Evolutionary conservation across 2,113 vertebrate species (phyloP), one percentile per base, ranked within the genome.

Genomic region (Pedionomus torquatus): DNA sequence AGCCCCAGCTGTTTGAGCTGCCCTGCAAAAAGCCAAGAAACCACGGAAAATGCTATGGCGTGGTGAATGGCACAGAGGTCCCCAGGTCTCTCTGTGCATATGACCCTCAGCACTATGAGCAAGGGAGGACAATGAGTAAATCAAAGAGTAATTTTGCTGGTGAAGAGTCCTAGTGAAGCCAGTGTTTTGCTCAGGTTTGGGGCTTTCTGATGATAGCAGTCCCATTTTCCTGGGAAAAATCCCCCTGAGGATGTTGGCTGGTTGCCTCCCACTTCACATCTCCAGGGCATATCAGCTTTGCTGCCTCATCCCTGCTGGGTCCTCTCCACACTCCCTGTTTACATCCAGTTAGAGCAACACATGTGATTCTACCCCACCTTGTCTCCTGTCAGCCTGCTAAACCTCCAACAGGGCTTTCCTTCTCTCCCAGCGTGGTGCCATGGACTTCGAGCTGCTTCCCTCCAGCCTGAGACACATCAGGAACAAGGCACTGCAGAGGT

Each of bases 241-340:
- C 11, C 1, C 17, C 3, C 9, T 25, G 44, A 79, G 92, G 19
- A 14, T 0, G 0, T 10, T 58, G 39, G 26, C 23, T 60, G 9
- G 21, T 60, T 13, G 15, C 31, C 2, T 63, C 24, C 17, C 7
- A 30, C 24, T 66, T 81, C 41, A 35, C 9, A 46, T 44, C 16
- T 39, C 18, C 31, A 35, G 64, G 7, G 13, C 21, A 54, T 9
- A 10, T 63, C 0, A 0, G 19, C 17, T 83, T 24, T 90, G n/a
- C 71, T 86, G 28, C 44, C 19, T 11, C 51, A 77, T 19, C 35
- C 33, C 43, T 86, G 5, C 13, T 63, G 79, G 21, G 5, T 74
- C 23, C 55, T 19, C 41, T 74, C 81, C 54, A 43, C 21, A 48
- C 2, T 3, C 30, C 7, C 49, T 7, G 0, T 66, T 64, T 52